phyloP scores from a whole-genome alignment of 2,113 vertebrate genomes.

The Epinephelus fuscoguttatus region DNA sequence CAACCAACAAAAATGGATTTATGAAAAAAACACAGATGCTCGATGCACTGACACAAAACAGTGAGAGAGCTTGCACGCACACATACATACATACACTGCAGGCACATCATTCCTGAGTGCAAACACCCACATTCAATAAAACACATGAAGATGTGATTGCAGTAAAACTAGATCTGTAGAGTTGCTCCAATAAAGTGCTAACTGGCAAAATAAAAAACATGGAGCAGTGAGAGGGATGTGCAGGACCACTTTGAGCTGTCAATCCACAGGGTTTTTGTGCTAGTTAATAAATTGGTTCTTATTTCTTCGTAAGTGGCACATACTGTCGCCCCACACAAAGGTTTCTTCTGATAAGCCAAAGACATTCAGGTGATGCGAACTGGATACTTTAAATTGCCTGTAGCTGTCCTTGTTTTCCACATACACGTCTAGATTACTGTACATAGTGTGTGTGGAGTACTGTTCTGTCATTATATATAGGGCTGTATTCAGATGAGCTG shows the following conservation, averaged over 20 bases:
- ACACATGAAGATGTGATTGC: constrained; percentile 52
- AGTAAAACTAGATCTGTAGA: constrained; percentile 53
- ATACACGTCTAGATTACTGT: not conserved
- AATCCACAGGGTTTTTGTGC: constrained; percentile 32
- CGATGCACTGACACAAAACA: constrained; percentile 64
- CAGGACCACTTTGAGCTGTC: constrained; percentile 52
- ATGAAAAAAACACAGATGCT: constrained; percentile 57
- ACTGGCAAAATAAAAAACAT: constrained; percentile 43
- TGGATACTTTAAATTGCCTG: constrained; percentile 18
- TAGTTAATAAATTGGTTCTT: constrained; percentile 50
- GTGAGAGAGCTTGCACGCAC: constrained; percentile 32
- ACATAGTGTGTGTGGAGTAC: not conserved
- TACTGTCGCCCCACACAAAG: constrained; percentile 5
- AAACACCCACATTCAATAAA: constrained; percentile 62
- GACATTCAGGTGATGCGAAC: constrained; percentile 16
- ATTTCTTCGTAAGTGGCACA: constrained; percentile 52
- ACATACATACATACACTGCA: constrained; percentile 17
- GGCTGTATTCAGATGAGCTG: not conserved
- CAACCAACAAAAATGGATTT: constrained; percentile 71
- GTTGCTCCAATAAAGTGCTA: constrained; percentile 57
- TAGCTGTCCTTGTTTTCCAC: constrained; percentile 24
- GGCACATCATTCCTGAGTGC: constrained; percentile 48
- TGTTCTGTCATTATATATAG: not conserved
- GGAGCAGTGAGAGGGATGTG: not conserved
- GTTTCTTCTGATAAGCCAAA: constrained; percentile 29